Percentiles rank a stretch among this genome's conserved stretches.
Conservation (phyloP, 2,797 vertebrate species). For the Pristis pectinata region DNA sequence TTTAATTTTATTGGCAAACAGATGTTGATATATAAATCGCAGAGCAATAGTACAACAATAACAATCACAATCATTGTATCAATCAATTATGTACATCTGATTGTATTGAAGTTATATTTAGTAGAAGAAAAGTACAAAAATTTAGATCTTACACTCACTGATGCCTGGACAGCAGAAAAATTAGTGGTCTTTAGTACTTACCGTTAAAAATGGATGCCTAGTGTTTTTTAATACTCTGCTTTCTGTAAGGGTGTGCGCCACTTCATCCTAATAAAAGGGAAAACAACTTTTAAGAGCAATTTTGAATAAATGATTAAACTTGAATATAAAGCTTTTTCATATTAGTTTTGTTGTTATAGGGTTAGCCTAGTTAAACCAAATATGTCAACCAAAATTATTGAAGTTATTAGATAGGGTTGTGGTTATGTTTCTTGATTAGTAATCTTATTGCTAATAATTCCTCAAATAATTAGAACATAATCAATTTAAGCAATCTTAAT, state of each 20-base stretch:
- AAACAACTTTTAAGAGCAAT: slow-evolving; percentile 41
- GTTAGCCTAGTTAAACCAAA: neutral
- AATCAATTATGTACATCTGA: neutral
- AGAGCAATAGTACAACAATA: neutral
- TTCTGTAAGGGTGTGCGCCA: slow-evolving; percentile 93
- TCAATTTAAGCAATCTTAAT: too few relatives aligned
- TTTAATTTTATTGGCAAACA: slow-evolving; percentile 4
- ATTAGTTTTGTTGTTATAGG: neutral
- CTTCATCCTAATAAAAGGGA: slow-evolving; percentile 77
- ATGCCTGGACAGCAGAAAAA: neutral
- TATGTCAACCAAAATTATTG: neutral
- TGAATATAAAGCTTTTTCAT: neutral
- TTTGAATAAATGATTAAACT: slow-evolving; percentile 41
- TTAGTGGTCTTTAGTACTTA: slow-evolving; percentile 59
- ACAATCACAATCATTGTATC: neutral
- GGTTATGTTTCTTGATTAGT: too few relatives aligned
- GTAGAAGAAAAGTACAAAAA: neutral
- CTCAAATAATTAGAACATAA: neutral
- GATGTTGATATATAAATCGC: neutral
- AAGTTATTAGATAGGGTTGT: neutral
- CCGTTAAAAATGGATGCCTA: slow-evolving; percentile 91
- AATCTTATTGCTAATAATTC: too few relatives aligned
- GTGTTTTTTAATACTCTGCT: slow-evolving; percentile 96
- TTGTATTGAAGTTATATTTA: neutral
- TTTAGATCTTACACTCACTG: neutral